Evolutionary conservation across 2,797 vertebrate species (phyloP).

Genomic region (Lacerta viridis): DNA sequence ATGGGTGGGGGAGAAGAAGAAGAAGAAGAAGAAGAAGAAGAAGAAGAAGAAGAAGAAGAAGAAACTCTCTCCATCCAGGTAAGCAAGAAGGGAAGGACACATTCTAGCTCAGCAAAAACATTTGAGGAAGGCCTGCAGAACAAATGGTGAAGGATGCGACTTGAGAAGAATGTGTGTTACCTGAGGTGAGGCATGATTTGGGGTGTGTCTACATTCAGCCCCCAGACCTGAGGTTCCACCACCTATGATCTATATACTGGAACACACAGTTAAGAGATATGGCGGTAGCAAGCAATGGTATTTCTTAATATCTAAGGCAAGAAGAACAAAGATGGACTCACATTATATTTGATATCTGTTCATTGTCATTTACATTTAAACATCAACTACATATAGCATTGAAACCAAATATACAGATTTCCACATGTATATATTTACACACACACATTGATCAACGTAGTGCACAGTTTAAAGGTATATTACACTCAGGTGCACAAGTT

Average conservation of each 20-base stretch:
- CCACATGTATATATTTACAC: constrained; percentile 74
- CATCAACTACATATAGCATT: constrained; percentile 82
- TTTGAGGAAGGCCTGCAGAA: no score
- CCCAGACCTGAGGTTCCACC: no score
- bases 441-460: constrained; percentile 83
- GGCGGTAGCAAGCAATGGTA: constrained; percentile 22
- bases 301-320: constrained; percentile 31
- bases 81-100: no score
- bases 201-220: not conserved
- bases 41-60: no score
- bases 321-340: constrained; percentile 75
- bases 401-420: constrained; percentile 85
- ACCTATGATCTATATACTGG: not conserved
- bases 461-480: constrained; percentile 83
- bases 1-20: no score
- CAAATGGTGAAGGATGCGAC: no score
- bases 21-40: no score
- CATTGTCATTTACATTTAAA: constrained; percentile 81
- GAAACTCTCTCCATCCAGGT: no score
- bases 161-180: no score
- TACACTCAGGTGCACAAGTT: constrained; percentile 84
- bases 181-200: no score
- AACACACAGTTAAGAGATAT: not conserved
- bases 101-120: no score
- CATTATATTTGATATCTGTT: constrained; percentile 82